Evolutionary conservation across 2,888 invertebrate species (phyloP).

Genomic region (Yponomeuta plumbellus): DNA sequence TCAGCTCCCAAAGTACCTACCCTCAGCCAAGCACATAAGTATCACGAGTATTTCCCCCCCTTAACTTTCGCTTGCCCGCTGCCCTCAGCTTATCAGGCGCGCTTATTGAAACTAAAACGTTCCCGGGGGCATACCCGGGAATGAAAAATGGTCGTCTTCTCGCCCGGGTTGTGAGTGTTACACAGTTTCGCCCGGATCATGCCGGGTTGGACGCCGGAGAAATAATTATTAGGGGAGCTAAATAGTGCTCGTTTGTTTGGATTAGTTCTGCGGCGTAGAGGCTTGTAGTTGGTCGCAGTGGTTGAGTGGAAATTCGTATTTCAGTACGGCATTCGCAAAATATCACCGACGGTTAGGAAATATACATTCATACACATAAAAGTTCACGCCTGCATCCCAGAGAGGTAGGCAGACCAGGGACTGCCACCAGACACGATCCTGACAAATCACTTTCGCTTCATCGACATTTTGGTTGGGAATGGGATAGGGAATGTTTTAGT

Average conservation of each 20-base stretch:
- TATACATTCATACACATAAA: too few species aligned
- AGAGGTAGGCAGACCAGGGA: too few species aligned
- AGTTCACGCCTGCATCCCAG: too few species aligned
- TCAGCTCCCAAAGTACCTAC: too few species aligned
- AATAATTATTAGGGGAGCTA: neutral
- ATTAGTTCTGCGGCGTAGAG: neutral
- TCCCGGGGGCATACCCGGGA: conserved; percentile 39
- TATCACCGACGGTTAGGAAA: too few species aligned
- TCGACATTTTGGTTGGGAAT: too few species aligned
- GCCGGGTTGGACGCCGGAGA: neutral
- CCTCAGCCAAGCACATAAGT: neutral
- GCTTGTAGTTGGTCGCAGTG: neutral
- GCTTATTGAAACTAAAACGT: conserved; percentile 58
- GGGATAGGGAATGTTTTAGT: too few species aligned
- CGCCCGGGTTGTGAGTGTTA: neutral
- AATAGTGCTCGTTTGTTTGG: neutral
- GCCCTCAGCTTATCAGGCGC: conserved; percentile 38
- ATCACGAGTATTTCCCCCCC: neutral
- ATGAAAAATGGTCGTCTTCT: conserved; percentile 45
- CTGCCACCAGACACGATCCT: too few species aligned
- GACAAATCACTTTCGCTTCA: too few species aligned
- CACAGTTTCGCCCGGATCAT: neutral
- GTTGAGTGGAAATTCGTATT: too few species aligned
- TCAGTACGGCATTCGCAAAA: too few species aligned
- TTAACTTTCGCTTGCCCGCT: conserved; percentile 4